Base-by-base conservation (phyloP, 2,888 invertebrate species). In the Pelosia muscerda region DNA sequence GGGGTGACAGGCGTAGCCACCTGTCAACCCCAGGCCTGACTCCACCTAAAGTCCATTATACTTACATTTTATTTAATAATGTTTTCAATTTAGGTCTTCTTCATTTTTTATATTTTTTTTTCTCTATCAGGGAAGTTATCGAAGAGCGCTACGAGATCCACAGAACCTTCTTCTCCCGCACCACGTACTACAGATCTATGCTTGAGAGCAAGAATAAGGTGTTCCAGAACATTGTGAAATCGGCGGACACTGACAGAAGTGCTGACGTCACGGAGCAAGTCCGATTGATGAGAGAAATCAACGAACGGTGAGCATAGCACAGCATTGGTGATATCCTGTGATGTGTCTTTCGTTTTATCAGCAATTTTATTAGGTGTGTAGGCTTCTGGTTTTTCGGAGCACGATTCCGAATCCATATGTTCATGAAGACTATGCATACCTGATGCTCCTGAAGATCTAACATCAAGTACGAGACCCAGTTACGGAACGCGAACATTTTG, bases 131-230 rank as follows among this genome's bases (percentile, higher is more conserved):
- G 68, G 97, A 98, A 79, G 92, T 96, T 9, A 95, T 98, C 53
- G 96, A 97, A 77, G 96, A 96, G 34, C 96, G 97, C 74, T 95
- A 98, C 64, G 98, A 98, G 79, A 96, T 96, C 82, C 95, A 99
- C 86, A 98, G 98, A 83, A 95, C 96, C 13, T 98, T 98, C 95
- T 98, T 99, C 91, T 97, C 98, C 0, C 96, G 98, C 69, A 97
- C 97, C 0, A 96, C 98, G 0, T 98, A 98, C 91, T 98, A 98
- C 92, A 98, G 98, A 83, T 98, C 98, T 0, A 98, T 98, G 97
- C 89, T 99, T 71, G 99, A 99, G 84, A 98, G 98, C 88, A 98
- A 98, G 93, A 98, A 98, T 91, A 98, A 98, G 92, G 97, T 99
- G 57, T 97, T 98, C 93, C 97, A 97, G 86, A 98, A 97, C 86